A percentile compares a stretch with the other conserved stretches of the same genome.
Conservation (phyloP, 2,113 vertebrate species). For the Halichoeres trimaculatus region DNA sequence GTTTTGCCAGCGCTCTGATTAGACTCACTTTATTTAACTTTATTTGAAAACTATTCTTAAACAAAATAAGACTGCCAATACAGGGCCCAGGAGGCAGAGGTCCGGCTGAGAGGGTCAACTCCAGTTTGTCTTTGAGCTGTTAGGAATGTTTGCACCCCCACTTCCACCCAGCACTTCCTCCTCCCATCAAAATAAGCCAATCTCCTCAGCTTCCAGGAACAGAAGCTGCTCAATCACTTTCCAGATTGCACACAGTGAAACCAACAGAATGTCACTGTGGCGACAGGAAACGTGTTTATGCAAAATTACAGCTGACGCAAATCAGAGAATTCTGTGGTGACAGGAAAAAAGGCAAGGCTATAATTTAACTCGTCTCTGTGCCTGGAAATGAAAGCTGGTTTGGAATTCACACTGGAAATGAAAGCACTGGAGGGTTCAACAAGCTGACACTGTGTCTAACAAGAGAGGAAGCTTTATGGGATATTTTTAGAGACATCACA, state of each 20-base stretch:
- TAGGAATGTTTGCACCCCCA: conserved; percentile 18
- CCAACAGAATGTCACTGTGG: conserved; percentile 44
- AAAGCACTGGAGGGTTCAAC: conserved; percentile 13
- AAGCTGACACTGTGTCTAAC: conserved; percentile 1
- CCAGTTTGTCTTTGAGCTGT: conserved; percentile 17
- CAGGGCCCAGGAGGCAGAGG: not conserved
- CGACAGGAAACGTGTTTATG: conserved; percentile 32
- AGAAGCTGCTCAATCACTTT: conserved; percentile 26
- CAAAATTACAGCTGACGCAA: conserved; percentile 36
- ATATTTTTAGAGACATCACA: conserved; percentile 17
- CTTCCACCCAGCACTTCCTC: conserved; percentile 38
- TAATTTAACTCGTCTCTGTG: conserved; percentile 42
- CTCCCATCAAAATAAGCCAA: conserved; percentile 43
- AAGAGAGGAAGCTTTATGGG: not conserved
- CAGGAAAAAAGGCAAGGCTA: not conserved
- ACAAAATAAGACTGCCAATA: not conserved
- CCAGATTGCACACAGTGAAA: conserved; percentile 28
- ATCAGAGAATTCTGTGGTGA: conserved; percentile 18
- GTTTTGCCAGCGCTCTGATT: not conserved
- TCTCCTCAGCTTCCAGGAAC: conserved; percentile 39
- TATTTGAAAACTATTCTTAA: not conserved
- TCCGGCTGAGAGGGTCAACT: conserved; percentile 3
- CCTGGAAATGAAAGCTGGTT: conserved; percentile 31
- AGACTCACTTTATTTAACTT: not conserved
- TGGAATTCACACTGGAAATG: conserved; percentile 16